Evolutionary conservation across 2,797 vertebrate genomes (phyloP), one percentile per base, ranked within the genome.

Genomic region (Harpagifer antarcticus): DNA sequence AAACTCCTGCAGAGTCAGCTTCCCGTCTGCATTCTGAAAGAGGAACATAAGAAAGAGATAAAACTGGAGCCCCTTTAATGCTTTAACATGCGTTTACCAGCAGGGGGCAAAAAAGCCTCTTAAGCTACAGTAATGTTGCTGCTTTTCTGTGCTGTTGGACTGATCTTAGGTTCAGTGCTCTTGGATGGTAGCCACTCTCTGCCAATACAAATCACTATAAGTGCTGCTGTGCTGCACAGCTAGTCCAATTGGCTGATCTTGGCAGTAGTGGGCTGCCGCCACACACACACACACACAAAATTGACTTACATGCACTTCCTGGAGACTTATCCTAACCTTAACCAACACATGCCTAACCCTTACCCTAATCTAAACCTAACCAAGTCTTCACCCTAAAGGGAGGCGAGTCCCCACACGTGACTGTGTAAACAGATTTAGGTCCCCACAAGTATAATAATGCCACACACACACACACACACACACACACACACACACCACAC

Each of bases 1-100:
- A 56, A 99, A 99, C 61, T 99, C 98, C 93, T 99, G 98, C 92
- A 99, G 95, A 1, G 98, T 99, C 91, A 99, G 94, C 93, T 98
- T 99, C 79, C 98, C 98, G 0, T 99, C 98, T 0, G 97, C 96
- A 0, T 99, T 99, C 98, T 99, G 96, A 37, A 86, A 80, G 45
- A 75, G 72, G 43, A 91, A 76, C 45, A 83, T 27, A 48, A 75
- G 49, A 84, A 68, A 66, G 8, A 44, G 23, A 66, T 69, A 17
- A 75, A 50, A 72, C 47, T 20, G 37, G 74, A 68, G 42, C 17
- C 61, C 54, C 50, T 23, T 11, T 1, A 42, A 75, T 14, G 75
- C 49, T 70, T 61, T 79, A 53, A 74, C 77, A 59, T 14, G 15
- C 2, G 68, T 31, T 55, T n/a, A 75, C 80, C 88, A 89, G 88